Evolutionary conservation across 2,797 vertebrate genomes (phyloP).

Genomic region (Phoxinus dragarum): DNA sequence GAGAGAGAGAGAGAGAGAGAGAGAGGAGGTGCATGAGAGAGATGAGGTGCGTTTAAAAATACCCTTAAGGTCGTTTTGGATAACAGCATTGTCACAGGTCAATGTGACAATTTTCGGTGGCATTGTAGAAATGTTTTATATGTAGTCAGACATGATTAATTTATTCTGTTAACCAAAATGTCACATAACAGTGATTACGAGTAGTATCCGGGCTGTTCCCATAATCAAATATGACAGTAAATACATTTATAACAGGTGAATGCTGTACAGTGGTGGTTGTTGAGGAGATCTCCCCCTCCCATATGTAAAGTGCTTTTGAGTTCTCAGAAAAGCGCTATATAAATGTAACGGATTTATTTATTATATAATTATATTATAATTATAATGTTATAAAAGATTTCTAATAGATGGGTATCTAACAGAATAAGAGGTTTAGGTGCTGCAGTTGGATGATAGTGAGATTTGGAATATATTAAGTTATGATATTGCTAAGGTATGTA

Average conservation of each 20-base stretch:
- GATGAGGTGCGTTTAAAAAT: slow-evolving; percentile 64
- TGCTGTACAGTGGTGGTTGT: no score
- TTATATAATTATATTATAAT: no score
- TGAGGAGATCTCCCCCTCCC: no score
- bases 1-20: neutral
- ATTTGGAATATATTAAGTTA: neutral
- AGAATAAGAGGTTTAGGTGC: neutral
- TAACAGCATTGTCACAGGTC: slow-evolving; percentile 64
- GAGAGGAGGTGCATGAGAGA: slow-evolving; percentile 1
- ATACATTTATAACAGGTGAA: no score
- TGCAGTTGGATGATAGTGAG: neutral
- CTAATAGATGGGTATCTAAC: neutral
- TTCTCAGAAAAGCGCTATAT: no score
- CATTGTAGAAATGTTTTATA: no score
- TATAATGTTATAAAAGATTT: no score
- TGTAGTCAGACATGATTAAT: neutral
- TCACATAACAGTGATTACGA: neutral
- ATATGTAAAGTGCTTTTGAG: no score
- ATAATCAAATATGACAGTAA: no score
- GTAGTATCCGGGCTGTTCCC: neutral
- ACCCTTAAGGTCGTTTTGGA: slow-evolving; percentile 61
- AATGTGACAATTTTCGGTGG: neutral
- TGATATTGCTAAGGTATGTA: neutral
- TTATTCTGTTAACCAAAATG: neutral
- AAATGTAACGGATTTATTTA: no score